Conservation (phyloP, 2,888 invertebrate species). For the Hirudinaria manillensis region DNA sequence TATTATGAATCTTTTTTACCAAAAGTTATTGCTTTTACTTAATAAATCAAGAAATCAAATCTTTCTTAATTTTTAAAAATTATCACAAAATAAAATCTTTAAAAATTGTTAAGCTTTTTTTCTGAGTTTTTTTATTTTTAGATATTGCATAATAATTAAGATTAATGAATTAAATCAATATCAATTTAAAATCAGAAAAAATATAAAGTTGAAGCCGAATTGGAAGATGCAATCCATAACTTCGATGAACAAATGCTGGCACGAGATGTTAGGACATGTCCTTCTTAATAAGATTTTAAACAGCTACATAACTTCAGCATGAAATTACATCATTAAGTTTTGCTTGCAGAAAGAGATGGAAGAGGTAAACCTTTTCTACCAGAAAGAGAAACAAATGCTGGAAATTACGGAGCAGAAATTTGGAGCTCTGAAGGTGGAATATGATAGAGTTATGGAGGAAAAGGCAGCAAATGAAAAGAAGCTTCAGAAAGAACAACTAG, state of each 20-base stretch:
- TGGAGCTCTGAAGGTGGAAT: not conserved
- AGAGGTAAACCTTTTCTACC: not conserved
- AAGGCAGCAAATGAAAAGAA: not conserved
- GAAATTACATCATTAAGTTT: not conserved
- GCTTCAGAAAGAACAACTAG: not conserved
- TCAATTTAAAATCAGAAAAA: not conserved
- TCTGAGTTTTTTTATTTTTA: not conserved
- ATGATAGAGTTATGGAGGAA: not conserved
- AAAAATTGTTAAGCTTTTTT: not conserved
- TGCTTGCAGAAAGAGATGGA: not conserved
- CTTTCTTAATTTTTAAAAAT: no score
- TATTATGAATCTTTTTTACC: not conserved
- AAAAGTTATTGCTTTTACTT: no score
- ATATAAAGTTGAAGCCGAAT: not conserved
- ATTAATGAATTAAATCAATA: not conserved
- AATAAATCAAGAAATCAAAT: no score
- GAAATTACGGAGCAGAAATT: slow-evolving; percentile 1
- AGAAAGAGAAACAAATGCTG: not conserved
- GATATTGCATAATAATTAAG: not conserved
- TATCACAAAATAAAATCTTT: not conserved
- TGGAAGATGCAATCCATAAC: not conserved
- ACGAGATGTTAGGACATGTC: not conserved
- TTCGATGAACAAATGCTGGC: slow-evolving; percentile 1
- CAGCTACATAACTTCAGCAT: not conserved
- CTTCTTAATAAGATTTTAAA: not conserved